Base-by-base conservation (phyloP, 2,797 vertebrate species). In the Xiphorhynchus erythropygius region DNA sequence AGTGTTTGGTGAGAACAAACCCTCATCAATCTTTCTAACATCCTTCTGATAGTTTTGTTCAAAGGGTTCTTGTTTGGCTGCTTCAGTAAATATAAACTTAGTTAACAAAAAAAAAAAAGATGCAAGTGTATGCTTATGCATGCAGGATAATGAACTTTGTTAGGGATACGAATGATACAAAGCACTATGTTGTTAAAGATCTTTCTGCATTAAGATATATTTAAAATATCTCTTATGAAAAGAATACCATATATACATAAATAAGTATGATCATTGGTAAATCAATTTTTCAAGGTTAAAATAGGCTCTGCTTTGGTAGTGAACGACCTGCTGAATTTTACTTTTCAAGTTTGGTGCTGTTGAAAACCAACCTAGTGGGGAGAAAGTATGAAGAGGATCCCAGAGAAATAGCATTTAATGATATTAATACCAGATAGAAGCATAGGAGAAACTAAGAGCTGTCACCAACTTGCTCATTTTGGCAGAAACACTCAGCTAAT, bases 401-500 rank as follows among this genome's bases (percentile, higher is more conserved):
- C 49, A n/a, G 33, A 78, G 55, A 93, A 93, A 52, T 25, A 88
- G 75, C n/a, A 69, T 86, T 55, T 65, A 81, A 80, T 55, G 24
- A n/a, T 86, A 81, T 49, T 76, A 84, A 76, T 42, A 84, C 32
- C 30, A 74, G 78, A 68, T 33, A 92, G 62, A 81, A 88, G 39
- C 16, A 2, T 42, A 41, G 50, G 44, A 96, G 73, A 89, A 89
- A 93, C 73, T 69, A 78, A 83, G 85, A 84, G 76, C 87, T 91
- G 83, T 91, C 92, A 96, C 55, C 0, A 4, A 70, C 85, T 69
- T 76, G 80, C 52, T 92, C 76, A 41, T 84, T 94, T 93, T 94
- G 87, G 89, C 87, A 96, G 87, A 56, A 96, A 93, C 50, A 64
- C 63, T 86, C 69, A 88, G 94, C 73, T 96, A 96, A 96, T 96